phyloP scores from a whole-genome alignment of 2,888 invertebrate genomes.

The Thysanoteuthis rhombus region DNA sequence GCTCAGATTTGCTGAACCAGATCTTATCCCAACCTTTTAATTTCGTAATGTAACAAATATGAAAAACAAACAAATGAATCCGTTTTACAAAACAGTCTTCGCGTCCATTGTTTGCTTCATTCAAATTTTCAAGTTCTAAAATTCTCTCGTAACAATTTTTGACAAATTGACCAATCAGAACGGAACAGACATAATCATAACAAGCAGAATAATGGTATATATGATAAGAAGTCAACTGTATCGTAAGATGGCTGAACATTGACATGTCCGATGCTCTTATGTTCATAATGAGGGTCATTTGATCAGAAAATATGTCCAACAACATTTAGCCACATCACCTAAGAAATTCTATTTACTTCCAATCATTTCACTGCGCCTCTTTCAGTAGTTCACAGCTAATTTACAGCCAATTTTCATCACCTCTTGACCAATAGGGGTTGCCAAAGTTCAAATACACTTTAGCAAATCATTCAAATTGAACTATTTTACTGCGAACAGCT shows the following conservation, averaged over 20 bases:
- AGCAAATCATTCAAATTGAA: neutral
- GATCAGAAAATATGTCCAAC: neutral
- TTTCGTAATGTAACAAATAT: too few species aligned
- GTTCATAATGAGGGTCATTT: neutral
- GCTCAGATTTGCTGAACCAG: too few species aligned
- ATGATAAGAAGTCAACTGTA: neutral
- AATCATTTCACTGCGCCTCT: neutral
- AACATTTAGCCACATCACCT: neutral
- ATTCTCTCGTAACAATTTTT: too few species aligned
- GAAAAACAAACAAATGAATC: too few species aligned
- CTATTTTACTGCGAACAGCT: neutral
- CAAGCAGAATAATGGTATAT: neutral
- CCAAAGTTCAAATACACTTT: neutral
- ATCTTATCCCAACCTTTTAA: too few species aligned
- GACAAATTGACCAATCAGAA: too few species aligned
- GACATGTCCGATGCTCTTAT: neutral
- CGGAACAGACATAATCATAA: neutral
- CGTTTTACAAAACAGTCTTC: too few species aligned
- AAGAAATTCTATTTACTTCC: neutral
- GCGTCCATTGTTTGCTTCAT: too few species aligned
- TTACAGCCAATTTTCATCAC: neutral
- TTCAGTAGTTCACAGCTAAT: neutral
- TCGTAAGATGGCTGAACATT: neutral
- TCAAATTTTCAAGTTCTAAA: too few species aligned
- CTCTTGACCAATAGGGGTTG: neutral